Base-by-base conservation (phyloP, 2,888 invertebrate species). In the Prenolepis imparis region DNA sequence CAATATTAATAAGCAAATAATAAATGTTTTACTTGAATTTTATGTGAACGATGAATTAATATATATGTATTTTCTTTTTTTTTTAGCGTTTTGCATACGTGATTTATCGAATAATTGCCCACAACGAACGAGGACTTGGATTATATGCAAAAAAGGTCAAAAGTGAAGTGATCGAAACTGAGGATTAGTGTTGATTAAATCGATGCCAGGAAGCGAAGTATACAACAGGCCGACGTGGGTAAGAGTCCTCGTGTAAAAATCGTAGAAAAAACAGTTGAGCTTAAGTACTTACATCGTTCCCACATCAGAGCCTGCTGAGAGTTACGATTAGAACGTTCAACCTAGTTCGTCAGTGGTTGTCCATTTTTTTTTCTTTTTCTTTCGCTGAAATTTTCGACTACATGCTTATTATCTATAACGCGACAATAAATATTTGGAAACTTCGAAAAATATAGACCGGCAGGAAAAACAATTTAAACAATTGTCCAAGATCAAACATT, bases 261-360 rank as follows among this genome's bases (percentile, higher is more conserved):
- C 87, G 86, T 74, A 89, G 85, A 86, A 91, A 88, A 90, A 86
- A 66, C 84, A 81, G 86, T 86, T 77, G 88, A 91, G 77, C 90
- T 83, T 92, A 91, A 92, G 93, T 92, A 93, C 88, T 91, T 88
- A 93, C 93, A 93, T 32, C 92, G 91, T 93, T 93, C 86, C 85
- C 87, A 86, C 93, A 93, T 93, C 92, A 93, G 91, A 91, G 84
- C 93, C 93, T 87, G 93, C 93, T 93, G 93, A 63, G 93, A 63
- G 93, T 89, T 90, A 84, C 78, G 77, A 77, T 84, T 84, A 88
- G 85, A 87, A 89, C 87, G 66, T 90, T 88, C 89, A 90, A 87
- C 89, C 84, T 82, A 73, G 67, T 55, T 55, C n/a, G 57, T 39
- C 44, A 73, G 18, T 52, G 44, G 15, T 55, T 61, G 52, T 48